Percentiles rank a stretch among this genome's conserved stretches.
These are phyloP conservation scores for Trichechus manatus DNA, from an alignment of 2,113 vertebrate genomes.

Conservation along the genomic window DNA sequence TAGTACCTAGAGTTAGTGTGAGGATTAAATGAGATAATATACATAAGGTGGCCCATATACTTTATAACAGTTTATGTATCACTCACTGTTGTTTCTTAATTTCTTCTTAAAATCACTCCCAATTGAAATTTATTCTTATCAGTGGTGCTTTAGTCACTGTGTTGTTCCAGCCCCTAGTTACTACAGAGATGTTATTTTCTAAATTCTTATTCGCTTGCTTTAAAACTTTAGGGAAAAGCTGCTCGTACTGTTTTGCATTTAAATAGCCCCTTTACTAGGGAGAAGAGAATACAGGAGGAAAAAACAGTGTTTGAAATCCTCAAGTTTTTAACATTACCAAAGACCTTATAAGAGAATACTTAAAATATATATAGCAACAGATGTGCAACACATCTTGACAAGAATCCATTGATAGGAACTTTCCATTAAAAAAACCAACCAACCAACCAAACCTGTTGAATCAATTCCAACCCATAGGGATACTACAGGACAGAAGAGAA, in stretches of 20 bases:
- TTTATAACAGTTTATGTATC: background rate
- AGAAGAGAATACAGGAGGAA: background rate
- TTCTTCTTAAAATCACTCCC: constrained; percentile 38
- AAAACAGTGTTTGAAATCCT: background rate
- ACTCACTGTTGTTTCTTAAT: background rate
- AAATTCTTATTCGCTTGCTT: background rate
- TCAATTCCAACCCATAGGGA: too few relatives aligned
- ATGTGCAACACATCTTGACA: background rate
- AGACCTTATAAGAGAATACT: background rate
- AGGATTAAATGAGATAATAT: constrained; percentile 1
- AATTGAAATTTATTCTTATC: constrained; percentile 35
- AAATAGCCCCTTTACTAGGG: background rate
- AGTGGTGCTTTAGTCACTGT: background rate
- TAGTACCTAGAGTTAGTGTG: background rate
- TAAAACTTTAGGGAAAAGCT: constrained; percentile 23
- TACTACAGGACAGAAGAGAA: too few relatives aligned
- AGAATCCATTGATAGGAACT: constrained; percentile 26
- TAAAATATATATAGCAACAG: constrained; percentile 46
- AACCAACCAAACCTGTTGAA: too few relatives aligned
- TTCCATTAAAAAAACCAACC: background rate
- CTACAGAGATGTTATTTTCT: background rate
- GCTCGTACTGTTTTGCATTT: background rate
- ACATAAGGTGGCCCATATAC: background rate
- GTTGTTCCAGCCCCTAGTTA: background rate
- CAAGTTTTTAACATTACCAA: background rate